Evolutionary conservation across 2,113 vertebrate species (phyloP).

Genomic region (Periophthalmus modestus): DNA sequence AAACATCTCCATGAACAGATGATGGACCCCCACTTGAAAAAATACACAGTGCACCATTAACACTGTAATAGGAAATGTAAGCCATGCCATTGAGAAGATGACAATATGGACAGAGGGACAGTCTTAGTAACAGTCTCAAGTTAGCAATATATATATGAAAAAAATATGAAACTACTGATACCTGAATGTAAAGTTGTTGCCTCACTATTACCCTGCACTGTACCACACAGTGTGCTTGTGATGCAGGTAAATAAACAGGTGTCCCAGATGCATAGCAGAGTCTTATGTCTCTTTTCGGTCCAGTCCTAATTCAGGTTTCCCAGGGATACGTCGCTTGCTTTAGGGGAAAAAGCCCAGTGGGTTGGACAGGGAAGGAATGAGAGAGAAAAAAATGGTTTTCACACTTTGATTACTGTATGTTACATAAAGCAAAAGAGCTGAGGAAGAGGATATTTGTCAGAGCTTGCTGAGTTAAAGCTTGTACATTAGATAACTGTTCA

Average conservation of each 20-base stretch:
- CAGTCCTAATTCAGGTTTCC: slow-evolving; percentile 62
- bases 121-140: not conserved
- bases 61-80: not conserved
- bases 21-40: too few species aligned
- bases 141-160: not conserved
- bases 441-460: slow-evolving; percentile 25
- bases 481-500: slow-evolving; percentile 2
- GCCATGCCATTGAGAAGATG: not conserved
- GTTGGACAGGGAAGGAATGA: slow-evolving; percentile 42
- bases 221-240: not conserved
- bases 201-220: not conserved
- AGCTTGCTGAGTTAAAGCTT: slow-evolving; percentile 17
- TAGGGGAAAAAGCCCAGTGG: slow-evolving; percentile 38
- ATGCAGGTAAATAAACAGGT: not conserved
- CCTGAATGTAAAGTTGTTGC: not conserved
- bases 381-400: slow-evolving; percentile 32
- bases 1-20: too few species aligned
- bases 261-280: slow-evolving; percentile 32
- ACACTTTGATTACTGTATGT: slow-evolving; percentile 25
- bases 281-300: slow-evolving; percentile 16
- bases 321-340: slow-evolving; percentile 75
- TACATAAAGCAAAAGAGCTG: slow-evolving; percentile 7
- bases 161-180: not conserved
- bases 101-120: not conserved
- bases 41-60: not conserved